A percentile compares a stretch with the other conserved stretches of the same genome.
Evolutionary conservation across 2,113 vertebrate species (phyloP).

Genomic region (Zosterops borbonicus): DNA sequence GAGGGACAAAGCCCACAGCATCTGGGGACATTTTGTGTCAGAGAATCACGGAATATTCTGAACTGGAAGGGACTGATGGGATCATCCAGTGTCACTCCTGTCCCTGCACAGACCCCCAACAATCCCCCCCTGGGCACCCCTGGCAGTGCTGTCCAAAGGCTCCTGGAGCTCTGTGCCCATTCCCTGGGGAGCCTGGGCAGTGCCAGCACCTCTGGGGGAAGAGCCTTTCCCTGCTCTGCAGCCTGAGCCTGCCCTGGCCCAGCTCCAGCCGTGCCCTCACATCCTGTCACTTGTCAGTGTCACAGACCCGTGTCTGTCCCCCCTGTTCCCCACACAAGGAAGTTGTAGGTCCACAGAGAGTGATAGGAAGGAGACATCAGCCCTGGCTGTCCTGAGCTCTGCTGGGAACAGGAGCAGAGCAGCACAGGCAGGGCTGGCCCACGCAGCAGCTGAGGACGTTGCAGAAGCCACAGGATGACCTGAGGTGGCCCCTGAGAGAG

Average conservation of each 20-base stretch:
- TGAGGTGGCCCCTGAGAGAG: not conserved
- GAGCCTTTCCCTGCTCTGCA: not conserved
- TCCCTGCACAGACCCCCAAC: not conserved
- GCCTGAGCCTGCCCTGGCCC: not conserved
- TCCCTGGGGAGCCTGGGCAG: not conserved
- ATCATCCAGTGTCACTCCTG: not conserved
- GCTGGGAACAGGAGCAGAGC: not conserved
- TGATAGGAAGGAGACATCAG: rapidly evolving
- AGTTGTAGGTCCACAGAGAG: not conserved
- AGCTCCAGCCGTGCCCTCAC: not conserved
- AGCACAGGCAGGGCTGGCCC: not conserved
- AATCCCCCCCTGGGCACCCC: not conserved
- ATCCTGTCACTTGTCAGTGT: not conserved
- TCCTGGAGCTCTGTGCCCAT: not conserved
- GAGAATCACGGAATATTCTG: not conserved
- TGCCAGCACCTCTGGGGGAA: not conserved
- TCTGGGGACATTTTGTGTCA: rapidly evolving
- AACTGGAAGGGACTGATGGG: not conserved
- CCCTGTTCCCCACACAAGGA: not conserved
- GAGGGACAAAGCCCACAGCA: not conserved
- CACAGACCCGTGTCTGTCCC: not conserved
- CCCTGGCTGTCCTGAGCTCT: not conserved
- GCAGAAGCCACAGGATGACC: not conserved
- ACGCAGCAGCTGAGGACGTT: rapidly evolving
- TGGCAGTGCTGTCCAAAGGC: not conserved